A percentile compares a stretch with the other conserved stretches of the same genome.
Evolutionary conservation across 30 jellyfish, hydroid and myxozoan genomes (phyloP).

Genomic region (Sanderia malayensis): DNA sequence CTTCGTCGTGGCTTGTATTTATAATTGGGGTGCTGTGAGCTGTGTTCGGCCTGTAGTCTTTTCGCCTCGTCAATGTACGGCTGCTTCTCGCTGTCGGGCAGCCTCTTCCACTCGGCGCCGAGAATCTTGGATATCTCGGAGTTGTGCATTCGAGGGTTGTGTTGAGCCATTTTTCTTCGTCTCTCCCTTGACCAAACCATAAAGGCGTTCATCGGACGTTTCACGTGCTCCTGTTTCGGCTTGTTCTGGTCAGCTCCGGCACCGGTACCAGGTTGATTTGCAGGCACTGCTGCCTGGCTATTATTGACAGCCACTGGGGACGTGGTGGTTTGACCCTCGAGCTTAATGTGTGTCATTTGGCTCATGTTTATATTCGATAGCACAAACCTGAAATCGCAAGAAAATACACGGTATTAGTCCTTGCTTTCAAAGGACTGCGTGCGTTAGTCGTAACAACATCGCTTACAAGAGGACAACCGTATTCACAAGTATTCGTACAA

Average conservation of each 20-base stretch:
- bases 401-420: no score
- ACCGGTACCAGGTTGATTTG: neutral
- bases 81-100: conserved; percentile 81
- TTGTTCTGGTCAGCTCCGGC: conserved; percentile 22
- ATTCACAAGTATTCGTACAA: no score
- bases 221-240: conserved; percentile 86
- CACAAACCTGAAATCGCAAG: no score
- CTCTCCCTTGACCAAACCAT: conserved; percentile 99
- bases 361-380: conserved; percentile 54
- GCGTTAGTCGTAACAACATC: no score
- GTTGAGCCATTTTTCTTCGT: conserved; percentile 95
- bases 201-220: conserved; percentile 99
- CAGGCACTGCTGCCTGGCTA: conserved; percentile 32
- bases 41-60: conserved; percentile 96
- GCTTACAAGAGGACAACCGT: no score
- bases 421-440: no score
- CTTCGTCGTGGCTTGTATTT: conserved; percentile 97
- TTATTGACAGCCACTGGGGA: conserved; percentile 35
- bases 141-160: conserved; percentile 98
- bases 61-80: conserved; percentile 98
- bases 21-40: conserved; percentile 97
- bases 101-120: conserved; percentile 99
- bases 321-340: conserved; percentile 44
- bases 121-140: conserved; percentile 95
- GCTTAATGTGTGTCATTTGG: conserved; percentile 55